These are phyloP conservation scores for Elymnias hypermnestra DNA, from an alignment of 1,140 invertebrate genomes.

Conservation along the genomic window DNA sequence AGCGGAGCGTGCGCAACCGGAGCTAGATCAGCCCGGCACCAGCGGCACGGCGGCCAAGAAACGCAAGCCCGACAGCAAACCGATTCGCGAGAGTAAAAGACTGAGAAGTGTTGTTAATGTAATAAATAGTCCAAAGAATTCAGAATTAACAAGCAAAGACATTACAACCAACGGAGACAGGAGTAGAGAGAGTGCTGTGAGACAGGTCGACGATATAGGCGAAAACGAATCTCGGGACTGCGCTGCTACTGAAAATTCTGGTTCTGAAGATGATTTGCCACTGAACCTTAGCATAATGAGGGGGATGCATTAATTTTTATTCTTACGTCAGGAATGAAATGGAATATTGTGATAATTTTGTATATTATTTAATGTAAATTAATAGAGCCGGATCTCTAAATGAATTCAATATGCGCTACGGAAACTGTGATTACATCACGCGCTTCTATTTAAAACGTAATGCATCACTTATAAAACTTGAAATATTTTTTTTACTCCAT, in stretches of 20 bases:
- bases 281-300: slow-evolving; percentile 44
- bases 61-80: slow-evolving; percentile 19
- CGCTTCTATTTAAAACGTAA: too few species aligned
- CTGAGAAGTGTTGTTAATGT: slow-evolving; percentile 61
- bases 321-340: slow-evolving; percentile 6
- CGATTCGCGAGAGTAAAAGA: slow-evolving; percentile 43
- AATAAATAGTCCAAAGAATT: slow-evolving; percentile 36
- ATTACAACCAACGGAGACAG: too few species aligned
- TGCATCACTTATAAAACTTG: too few species aligned
- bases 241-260: slow-evolving; percentile 19
- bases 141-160: not conserved
- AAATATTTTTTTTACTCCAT: too few species aligned
- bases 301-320: not conserved
- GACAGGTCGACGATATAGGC: too few species aligned
- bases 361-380: slow-evolving; percentile 7
- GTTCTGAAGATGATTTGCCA: slow-evolving; percentile 47
- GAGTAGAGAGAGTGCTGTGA: too few species aligned
- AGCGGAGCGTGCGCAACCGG: slow-evolving; percentile 6
- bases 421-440: too few species aligned
- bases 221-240: too few species aligned
- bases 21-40: slow-evolving; percentile 32
- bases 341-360: slow-evolving; percentile 21
- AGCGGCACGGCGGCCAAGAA: slow-evolving; percentile 26
- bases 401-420: not conserved
- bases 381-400: slow-evolving; percentile 8